These are phyloP conservation scores for Alentia gelatinosa DNA, from an alignment of 2,888 invertebrate genomes.

Conservation along the genomic window DNA sequence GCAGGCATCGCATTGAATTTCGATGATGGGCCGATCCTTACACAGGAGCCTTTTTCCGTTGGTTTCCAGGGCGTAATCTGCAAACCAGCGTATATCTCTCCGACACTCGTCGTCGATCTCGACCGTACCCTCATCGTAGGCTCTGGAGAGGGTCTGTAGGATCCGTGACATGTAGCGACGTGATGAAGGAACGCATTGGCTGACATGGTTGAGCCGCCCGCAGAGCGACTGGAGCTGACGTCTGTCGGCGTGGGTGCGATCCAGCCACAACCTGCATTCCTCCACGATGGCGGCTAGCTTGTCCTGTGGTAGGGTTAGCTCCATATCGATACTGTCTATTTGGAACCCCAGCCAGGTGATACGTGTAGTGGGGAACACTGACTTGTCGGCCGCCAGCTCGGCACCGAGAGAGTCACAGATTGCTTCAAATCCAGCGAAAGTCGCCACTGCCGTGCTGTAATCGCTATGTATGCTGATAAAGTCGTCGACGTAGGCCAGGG, in stretches of 20 bases:
- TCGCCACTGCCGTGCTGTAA: too few species aligned
- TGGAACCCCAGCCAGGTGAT: too few species aligned
- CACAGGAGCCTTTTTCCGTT: not conserved
- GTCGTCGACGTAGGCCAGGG: too few species aligned
- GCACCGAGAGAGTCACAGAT: too few species aligned
- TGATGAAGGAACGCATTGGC: not conserved
- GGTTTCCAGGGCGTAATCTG: not conserved
- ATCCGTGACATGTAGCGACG: not conserved
- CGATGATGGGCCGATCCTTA: not conserved
- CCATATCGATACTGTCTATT: too few species aligned
- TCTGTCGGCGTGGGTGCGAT: not conserved
- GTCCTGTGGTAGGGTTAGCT: not conserved
- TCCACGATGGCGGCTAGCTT: not conserved
- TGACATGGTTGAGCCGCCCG: not conserved
- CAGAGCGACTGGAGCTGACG: not conserved
- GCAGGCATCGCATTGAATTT: not conserved
- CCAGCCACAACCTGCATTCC: not conserved
- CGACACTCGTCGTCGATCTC: not conserved
- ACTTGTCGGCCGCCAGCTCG: too few species aligned
- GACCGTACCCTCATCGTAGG: not conserved
- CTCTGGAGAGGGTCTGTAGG: not conserved
- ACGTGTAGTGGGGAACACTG: too few species aligned
- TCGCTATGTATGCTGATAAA: too few species aligned
- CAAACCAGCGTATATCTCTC: not conserved
- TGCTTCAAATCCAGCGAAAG: too few species aligned